phyloP scores from a whole-genome alignment of 2,797 vertebrate genomes.

The Clarias laeviceps region DNA sequence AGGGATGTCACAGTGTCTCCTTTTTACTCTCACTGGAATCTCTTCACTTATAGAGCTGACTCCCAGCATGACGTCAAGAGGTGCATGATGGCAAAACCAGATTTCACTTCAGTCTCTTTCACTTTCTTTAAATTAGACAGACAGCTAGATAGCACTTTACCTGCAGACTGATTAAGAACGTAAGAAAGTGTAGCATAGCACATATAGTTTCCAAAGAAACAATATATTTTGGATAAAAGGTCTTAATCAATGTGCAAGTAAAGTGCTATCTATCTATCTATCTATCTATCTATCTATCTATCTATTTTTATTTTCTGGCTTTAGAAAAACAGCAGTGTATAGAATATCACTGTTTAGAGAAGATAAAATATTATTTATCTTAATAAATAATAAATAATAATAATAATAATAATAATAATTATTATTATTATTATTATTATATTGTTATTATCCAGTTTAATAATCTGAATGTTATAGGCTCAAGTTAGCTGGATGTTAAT shows the following conservation, averaged over 20 bases:
- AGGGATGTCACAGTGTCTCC: constrained; percentile 1
- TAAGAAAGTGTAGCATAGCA: no score
- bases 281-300: constrained; percentile 18
- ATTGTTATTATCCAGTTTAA: background rate
- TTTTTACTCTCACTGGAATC: constrained; percentile 19
- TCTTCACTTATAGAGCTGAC: constrained; percentile 23
- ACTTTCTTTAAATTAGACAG: background rate
- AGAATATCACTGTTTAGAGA: background rate
- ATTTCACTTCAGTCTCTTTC: background rate
- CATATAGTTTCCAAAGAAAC: background rate
- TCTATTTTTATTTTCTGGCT: background rate
- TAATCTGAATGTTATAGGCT: background rate
- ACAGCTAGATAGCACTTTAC: background rate
- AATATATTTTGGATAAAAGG: background rate
- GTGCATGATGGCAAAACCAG: constrained; percentile 46
- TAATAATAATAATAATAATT: no score
- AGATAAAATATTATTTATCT: background rate
- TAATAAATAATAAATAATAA: no score
- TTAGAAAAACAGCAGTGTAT: background rate
- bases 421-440: background rate
- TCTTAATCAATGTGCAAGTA: background rate
- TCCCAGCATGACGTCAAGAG: constrained; percentile 37
- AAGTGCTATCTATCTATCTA: background rate
- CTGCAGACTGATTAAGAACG: background rate
- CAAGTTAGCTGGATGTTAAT: background rate